A percentile compares a stretch with the other conserved stretches of the same genome.
These are phyloP conservation scores for Sinohyriopsis cumingii DNA, from an alignment of 2,888 invertebrate genomes.

Conservation along the genomic window DNA sequence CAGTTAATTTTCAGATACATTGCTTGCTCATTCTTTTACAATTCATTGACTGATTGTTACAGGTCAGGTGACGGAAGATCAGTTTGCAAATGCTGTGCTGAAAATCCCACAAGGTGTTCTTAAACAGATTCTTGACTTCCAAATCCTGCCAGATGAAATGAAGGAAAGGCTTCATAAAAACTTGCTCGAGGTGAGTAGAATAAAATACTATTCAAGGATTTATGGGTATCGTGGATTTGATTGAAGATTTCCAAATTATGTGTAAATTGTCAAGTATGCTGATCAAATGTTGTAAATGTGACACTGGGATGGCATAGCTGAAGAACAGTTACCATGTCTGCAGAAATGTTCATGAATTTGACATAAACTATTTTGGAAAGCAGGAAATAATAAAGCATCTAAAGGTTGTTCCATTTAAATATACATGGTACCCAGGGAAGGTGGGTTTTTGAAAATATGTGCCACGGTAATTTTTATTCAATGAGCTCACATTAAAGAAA, in stretches of 20 bases:
- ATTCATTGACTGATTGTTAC: slow-evolving; percentile 8
- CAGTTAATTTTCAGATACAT: background rate
- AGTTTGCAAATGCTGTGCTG: slow-evolving; percentile 54
- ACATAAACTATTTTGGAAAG: too few relatives aligned
- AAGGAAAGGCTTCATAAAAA: slow-evolving; percentile 56
- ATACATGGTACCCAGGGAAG: background rate
- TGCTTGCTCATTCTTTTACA: background rate
- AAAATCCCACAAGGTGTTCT: slow-evolving; percentile 46
- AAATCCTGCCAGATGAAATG: slow-evolving; percentile 64
- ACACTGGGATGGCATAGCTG: too few relatives aligned
- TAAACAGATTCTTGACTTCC: slow-evolving; percentile 54
- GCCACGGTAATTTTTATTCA: too few relatives aligned
- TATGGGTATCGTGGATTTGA: background rate
- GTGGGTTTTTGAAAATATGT: too few relatives aligned
- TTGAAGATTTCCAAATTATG: background rate
- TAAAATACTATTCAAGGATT: background rate
- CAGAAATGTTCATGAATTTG: too few relatives aligned
- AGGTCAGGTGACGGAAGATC: slow-evolving; percentile 61
- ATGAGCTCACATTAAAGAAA: too few relatives aligned
- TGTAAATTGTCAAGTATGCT: background rate
- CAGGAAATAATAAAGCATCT: background rate
- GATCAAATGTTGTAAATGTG: background rate
- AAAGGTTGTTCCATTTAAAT: background rate
- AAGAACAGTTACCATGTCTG: too few relatives aligned
- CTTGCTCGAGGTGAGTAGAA: slow-evolving; percentile 51